Evolutionary conservation across 92 coral and sea anemone species (phyloP), one percentile per base, ranked within the genome.

Genomic region (Montipora capitata): DNA sequence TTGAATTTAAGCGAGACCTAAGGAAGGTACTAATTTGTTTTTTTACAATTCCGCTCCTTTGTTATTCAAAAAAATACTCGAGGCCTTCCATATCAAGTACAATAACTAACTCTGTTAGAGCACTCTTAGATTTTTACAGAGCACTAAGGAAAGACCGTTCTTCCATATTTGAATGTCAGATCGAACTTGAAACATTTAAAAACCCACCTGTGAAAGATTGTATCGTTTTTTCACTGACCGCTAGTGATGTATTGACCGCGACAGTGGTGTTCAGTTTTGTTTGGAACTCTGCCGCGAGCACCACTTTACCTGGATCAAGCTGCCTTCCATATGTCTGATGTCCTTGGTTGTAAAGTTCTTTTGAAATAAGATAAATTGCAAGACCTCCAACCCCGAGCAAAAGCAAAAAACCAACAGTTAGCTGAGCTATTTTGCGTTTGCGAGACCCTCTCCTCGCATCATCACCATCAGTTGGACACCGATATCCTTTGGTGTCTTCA

Each of bases 331-430:
- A 40, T 16, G 2, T 3, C 1, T 70, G 12, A 2, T 15, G 14
- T 7, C 35, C 71, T 16, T 14, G 57, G 56, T 82, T 82, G 13
- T 17, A 56, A 8, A 82, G 20, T 18, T 72, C 79, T 57, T 56
- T 59, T 11, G 70, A 57, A 39, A 82, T 61, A 17, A 82, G 35
- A 52, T 82, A 82, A 12, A 82, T 82, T 8, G 40, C 69, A 58
- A 16, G 56, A 48, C 61, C 78, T 0, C 69, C 79, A 41, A 82
- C 7, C 12, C 71, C 78, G 54, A 82, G 87, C 12, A 82, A 70
- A 18, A 82, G 39, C 17, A 82, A 27, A 18, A 72, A 70, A 13
- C 87, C 71, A 8, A 82, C 15, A 3, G 69, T 13, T 5, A 82
- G 27, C 4, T 70, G 59, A 3, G 56, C 58, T 61, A 41, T 58